Evolutionary conservation across 2,888 invertebrate genomes (phyloP).

Genomic region (Lucinisca nassula): DNA sequence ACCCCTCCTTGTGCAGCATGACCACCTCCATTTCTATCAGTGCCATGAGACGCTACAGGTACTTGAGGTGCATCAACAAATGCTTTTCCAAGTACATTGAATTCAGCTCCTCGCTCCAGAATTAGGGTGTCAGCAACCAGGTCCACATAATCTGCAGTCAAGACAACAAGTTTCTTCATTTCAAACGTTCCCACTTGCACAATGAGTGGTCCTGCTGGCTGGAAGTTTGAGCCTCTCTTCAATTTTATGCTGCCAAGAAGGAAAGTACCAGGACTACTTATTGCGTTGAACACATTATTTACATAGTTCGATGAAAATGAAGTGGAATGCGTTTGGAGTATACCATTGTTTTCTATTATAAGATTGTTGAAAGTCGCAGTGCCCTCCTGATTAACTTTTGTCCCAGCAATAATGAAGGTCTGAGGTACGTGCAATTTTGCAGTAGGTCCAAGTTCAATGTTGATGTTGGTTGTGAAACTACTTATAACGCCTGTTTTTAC

Average conservation of each 20-base stretch:
- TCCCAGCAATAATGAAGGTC: slow-evolving; percentile 76
- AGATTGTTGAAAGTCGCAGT: slow-evolving; percentile 78
- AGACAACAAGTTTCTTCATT: slow-evolving; percentile 76
- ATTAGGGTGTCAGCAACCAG: slow-evolving; percentile 71
- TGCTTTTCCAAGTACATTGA: slow-evolving; percentile 72
- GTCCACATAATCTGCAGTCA: slow-evolving; percentile 73
- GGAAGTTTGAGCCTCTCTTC: slow-evolving; percentile 74
- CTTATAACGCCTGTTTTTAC: slow-evolving; percentile 72
- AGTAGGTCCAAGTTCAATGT: slow-evolving; percentile 70
- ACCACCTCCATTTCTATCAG: slow-evolving; percentile 70
- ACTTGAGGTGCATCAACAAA: slow-evolving; percentile 33
- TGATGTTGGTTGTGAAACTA: slow-evolving; percentile 70
- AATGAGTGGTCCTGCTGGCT: slow-evolving; percentile 66
- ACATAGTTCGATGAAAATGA: slow-evolving; percentile 74
- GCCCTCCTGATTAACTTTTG: slow-evolving; percentile 71
- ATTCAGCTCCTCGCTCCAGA: slow-evolving; percentile 76
- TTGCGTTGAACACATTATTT: slow-evolving; percentile 70
- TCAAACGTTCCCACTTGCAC: slow-evolving; percentile 73
- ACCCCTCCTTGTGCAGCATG: slow-evolving; percentile 79
- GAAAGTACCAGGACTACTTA: slow-evolving; percentile 71
- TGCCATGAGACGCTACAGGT: slow-evolving; percentile 64
- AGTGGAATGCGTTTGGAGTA: slow-evolving; percentile 67
- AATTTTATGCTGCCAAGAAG: slow-evolving; percentile 68
- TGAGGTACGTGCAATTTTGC: slow-evolving; percentile 77
- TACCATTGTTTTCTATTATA: slow-evolving; percentile 75